Percentiles rank a stretch among this genome's conserved stretches.
Conservation (phyloP, 2,797 vertebrate species). For the Chaetophractus vellerosus region DNA sequence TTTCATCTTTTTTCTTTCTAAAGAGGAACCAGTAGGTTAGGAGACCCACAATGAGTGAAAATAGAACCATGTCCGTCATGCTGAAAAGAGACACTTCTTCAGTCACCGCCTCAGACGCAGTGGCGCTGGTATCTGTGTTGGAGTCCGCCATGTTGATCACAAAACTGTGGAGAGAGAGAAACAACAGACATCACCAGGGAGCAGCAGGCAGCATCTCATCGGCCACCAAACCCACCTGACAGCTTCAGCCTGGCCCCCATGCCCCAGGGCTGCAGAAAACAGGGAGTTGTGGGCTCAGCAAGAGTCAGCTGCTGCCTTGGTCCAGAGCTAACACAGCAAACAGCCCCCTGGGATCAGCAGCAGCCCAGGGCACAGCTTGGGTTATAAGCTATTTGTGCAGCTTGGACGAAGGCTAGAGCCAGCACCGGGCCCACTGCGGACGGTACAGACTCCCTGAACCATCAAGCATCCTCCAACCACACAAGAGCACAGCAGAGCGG, state of each 20-base stretch:
- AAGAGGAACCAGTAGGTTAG: conserved; percentile 96
- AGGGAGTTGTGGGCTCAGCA: neutral
- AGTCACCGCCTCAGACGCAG: conserved; percentile 73
- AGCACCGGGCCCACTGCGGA: neutral
- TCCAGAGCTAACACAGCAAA: accelerated
- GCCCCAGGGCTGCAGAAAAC: neutral
- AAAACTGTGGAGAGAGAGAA: conserved; percentile 65
- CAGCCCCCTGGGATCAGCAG: accelerated
- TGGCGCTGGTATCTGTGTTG: conserved; percentile 81
- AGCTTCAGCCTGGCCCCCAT: neutral
- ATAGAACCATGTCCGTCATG: conserved; percentile 94
- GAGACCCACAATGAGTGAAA: conserved; percentile 94
- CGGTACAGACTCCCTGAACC: neutral
- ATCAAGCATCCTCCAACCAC: neutral
- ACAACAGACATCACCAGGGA: neutral
- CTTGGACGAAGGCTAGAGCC: neutral
- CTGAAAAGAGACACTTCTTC: conserved; percentile 93
- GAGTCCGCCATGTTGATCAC: conserved; percentile 88
- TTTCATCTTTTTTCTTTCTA: conserved; percentile 95
- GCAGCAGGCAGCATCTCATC: too few species aligned
- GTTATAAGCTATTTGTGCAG: too few species aligned
- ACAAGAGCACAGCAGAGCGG: neutral
- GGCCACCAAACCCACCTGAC: neutral
- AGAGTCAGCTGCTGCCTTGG: neutral
- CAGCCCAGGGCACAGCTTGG: neutral